A percentile compares a stretch with the other conserved stretches of the same genome.
These are phyloP conservation scores for Cercocebus atys DNA, from an alignment of 2,113 vertebrate species.

Conservation along the genomic window DNA sequence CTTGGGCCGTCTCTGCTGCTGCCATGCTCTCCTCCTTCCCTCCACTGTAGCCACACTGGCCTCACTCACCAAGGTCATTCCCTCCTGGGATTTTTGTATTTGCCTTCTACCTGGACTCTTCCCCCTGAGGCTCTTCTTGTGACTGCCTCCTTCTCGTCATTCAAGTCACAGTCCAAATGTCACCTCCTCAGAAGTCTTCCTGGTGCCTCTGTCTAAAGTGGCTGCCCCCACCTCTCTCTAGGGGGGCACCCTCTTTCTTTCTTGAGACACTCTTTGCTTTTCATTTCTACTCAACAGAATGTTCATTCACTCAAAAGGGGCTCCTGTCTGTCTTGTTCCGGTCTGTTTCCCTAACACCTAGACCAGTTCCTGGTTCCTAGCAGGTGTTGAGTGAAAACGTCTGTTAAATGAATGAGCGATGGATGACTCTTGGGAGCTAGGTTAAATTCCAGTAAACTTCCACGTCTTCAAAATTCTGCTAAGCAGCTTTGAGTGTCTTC, in stretches of 20 bases:
- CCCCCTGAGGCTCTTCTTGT: neutral
- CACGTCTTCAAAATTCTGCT: neutral
- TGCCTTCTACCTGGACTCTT: neutral
- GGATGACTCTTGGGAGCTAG: neutral
- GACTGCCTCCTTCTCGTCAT: too few species aligned
- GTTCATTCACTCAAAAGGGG: neutral
- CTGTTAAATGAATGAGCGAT: neutral
- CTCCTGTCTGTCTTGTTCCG: neutral
- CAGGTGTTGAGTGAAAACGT: neutral
- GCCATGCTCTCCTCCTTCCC: too few species aligned
- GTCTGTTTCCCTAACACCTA: neutral
- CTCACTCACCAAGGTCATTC: neutral
- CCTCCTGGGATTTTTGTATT: neutral
- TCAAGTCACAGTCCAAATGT: too few species aligned
- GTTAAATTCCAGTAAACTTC: neutral
- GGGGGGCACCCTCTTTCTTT: neutral
- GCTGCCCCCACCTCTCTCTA: neutral
- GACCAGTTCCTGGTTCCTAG: neutral
- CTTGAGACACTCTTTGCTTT: neutral
- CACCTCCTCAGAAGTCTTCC: neutral
- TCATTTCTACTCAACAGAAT: neutral
- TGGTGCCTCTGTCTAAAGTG: neutral
- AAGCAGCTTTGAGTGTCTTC: neutral
- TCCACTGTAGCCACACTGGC: neutral
- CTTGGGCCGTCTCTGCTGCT: neutral